phyloP scores from a whole-genome alignment of 1,140 invertebrate species.

The Fragariocoptes setiger region DNA sequence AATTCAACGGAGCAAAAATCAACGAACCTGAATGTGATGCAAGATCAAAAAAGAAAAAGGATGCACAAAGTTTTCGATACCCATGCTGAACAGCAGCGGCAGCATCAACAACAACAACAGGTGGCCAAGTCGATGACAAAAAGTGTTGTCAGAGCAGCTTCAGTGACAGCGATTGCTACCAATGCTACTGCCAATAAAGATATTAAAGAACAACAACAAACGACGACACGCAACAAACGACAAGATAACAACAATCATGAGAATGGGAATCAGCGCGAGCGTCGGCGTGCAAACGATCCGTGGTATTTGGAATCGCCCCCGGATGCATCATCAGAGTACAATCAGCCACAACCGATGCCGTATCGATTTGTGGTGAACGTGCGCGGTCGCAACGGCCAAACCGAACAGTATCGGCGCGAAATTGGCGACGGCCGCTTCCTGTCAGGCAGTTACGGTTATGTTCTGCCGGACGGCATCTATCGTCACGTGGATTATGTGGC shows the following conservation, averaged over 20 bases:
- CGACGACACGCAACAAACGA: no score
- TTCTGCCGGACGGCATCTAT: not conserved
- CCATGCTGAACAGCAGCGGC: no score
- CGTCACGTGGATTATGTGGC: slow-evolving; percentile 11
- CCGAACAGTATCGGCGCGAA: not conserved
- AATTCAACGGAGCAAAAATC: no score
- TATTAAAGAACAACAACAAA: not conserved
- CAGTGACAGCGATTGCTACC: not conserved
- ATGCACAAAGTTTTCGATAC: no score
- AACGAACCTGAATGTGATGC: no score
- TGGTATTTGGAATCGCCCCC: not conserved
- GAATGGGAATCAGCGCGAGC: not conserved
- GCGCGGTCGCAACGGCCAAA: not conserved
- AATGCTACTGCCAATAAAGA: not conserved
- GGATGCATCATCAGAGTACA: no score
- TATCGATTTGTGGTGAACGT: not conserved
- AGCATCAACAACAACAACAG: no score
- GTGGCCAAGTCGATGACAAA: no score
- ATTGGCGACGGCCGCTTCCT: not conserved
- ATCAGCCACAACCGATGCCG: no score
- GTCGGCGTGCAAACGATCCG: not conserved
- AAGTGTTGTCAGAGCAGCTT: not conserved
- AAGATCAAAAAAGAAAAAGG: no score
- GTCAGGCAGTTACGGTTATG: not conserved
- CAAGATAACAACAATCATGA: no score